phyloP scores from a whole-genome alignment of 2,797 vertebrate genomes.

The Limnodromus scolopaceus region DNA sequence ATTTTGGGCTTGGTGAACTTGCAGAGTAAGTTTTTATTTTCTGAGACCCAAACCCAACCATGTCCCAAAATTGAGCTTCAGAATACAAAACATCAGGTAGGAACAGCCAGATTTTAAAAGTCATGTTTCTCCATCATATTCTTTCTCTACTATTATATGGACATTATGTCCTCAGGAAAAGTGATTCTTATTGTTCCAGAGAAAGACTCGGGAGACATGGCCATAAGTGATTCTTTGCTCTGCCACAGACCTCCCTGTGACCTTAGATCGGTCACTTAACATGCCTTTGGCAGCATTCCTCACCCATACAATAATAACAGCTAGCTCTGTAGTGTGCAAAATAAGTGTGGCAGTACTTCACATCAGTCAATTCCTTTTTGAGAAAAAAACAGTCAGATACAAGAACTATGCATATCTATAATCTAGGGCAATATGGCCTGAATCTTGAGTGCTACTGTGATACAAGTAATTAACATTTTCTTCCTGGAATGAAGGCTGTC shows the following conservation, averaged over 20 bases:
- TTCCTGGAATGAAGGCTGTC: slow-evolving; percentile 75
- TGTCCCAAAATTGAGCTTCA: not conserved
- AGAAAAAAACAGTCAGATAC: slow-evolving; percentile 44
- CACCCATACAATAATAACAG: not conserved
- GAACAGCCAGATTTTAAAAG: not conserved
- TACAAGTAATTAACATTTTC: slow-evolving; percentile 75
- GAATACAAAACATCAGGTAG: not conserved
- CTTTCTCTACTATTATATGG: not conserved
- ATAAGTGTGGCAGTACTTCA: slow-evolving; percentile 21
- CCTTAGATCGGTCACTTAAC: not conserved
- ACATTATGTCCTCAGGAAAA: not conserved
- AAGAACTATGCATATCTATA: slow-evolving; percentile 71
- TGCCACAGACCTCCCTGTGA: not conserved
- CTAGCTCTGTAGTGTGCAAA: not conserved
- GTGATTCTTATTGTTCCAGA: not conserved
- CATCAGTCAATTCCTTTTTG: slow-evolving; percentile 38
- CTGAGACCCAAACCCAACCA: not conserved
- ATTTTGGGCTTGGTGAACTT: slow-evolving; percentile 14
- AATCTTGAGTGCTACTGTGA: slow-evolving; percentile 74
- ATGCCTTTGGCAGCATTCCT: not conserved
- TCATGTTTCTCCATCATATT: not conserved
- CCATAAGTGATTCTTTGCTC: not conserved
- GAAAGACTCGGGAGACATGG: not conserved
- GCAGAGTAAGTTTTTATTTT: not conserved
- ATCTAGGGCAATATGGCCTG: slow-evolving; percentile 72